phyloP scores from a whole-genome alignment of 1,140 invertebrate genomes.

The Thaumetopoea pityocampa region DNA sequence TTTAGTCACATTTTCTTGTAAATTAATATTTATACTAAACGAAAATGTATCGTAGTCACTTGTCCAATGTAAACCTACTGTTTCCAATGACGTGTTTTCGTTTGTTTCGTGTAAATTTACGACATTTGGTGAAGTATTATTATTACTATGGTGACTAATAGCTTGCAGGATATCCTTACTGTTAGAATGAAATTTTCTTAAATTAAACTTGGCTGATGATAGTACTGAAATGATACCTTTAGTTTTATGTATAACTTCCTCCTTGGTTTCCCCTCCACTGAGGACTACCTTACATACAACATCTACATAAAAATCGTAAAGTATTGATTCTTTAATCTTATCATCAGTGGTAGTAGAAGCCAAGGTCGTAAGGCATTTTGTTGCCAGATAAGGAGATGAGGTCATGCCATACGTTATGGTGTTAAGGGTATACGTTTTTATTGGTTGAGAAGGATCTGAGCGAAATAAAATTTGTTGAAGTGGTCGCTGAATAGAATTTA shows the following conservation, averaged over 20 bases:
- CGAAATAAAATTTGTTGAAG: slow-evolving; percentile 5
- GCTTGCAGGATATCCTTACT: too few relatives aligned
- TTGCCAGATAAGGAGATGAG: background rate
- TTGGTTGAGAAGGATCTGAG: background rate
- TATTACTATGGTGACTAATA: too few relatives aligned
- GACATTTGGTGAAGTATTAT: too few relatives aligned
- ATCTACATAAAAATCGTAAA: slow-evolving; percentile 4
- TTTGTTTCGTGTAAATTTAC: too few relatives aligned
- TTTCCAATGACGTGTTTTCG: too few relatives aligned
- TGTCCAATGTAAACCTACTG: too few relatives aligned
- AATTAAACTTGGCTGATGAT: slow-evolving; percentile 3
- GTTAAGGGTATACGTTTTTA: too few relatives aligned
- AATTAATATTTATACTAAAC: too few relatives aligned
- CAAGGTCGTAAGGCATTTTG: background rate
- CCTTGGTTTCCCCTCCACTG: background rate
- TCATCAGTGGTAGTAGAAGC: background rate
- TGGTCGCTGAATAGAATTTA: slow-evolving; percentile 2
- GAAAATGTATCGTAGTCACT: too few relatives aligned
- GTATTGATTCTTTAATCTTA: background rate
- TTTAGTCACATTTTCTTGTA: too few relatives aligned
- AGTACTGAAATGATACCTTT: background rate
- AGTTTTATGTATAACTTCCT: background rate
- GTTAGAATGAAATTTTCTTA: background rate
- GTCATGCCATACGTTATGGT: too few relatives aligned
- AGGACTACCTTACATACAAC: too few relatives aligned